Percentiles rank a stretch among this genome's conserved stretches.
These are phyloP conservation scores for Penelope pileata DNA, from an alignment of 2,113 vertebrate species.

Conservation along the genomic window DNA sequence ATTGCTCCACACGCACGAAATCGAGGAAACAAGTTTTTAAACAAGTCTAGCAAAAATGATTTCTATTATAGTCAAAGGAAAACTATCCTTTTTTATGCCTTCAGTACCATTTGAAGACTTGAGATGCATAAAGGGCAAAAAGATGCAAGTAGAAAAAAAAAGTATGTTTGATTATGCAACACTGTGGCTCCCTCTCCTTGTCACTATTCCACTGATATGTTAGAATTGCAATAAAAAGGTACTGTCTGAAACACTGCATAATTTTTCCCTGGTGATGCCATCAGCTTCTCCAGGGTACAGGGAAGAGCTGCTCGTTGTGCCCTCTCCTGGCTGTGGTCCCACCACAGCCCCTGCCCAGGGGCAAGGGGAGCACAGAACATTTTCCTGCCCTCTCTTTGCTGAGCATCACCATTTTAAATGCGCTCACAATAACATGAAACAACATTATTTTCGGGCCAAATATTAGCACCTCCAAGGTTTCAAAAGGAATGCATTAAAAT, in stretches of 20 bases:
- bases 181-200: not conserved
- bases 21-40: not conserved
- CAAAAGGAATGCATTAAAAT: not conserved
- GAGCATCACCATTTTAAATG: not conserved
- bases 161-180: conserved; percentile 20
- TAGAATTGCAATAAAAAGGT: not conserved
- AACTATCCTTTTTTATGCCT: conserved; percentile 48
- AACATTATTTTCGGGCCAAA: not conserved
- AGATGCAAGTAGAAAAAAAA: not conserved
- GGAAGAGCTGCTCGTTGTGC: not conserved
- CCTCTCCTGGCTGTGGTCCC: conserved; percentile 37
- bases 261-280: not conserved
- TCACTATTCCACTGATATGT: not conserved
- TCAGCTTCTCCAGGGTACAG: not conserved
- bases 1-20: not conserved
- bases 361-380: not conserved
- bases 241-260: not conserved
- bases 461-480: not conserved
- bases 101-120: conserved; percentile 58
- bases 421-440: not conserved
- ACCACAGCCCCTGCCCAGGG: not conserved
- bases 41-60: conserved; percentile 26
- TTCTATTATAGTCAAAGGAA: conserved; percentile 49
- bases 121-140: conserved; percentile 43
- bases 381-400: not conserved